Percentiles rank a stretch among this genome's conserved stretches.
Evolutionary conservation across 2,113 vertebrate genomes (phyloP).

Genomic region (Urocynchramus pylzowi): DNA sequence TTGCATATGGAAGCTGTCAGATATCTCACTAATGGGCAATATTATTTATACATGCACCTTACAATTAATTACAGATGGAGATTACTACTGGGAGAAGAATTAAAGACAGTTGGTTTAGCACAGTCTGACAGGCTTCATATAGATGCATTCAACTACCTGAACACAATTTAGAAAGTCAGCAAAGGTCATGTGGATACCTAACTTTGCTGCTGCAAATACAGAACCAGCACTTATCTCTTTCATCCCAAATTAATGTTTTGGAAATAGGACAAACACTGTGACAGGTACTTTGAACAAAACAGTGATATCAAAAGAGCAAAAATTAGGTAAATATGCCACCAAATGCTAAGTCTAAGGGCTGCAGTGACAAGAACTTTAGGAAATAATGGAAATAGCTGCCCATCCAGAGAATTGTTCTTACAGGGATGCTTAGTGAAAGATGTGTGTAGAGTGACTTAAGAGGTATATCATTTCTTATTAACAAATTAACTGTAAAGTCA

Average conservation of each 20-base stretch:
- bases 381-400: not conserved
- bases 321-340: not conserved
- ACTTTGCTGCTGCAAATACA: not conserved
- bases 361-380: not conserved
- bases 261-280: not conserved
- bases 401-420: not conserved
- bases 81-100: not conserved
- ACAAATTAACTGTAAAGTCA: not conserved
- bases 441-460: not conserved
- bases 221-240: not conserved
- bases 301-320: not conserved
- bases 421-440: not conserved
- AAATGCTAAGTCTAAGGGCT: not conserved
- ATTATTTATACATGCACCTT: not conserved
- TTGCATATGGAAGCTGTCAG: not conserved
- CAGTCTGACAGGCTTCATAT: not conserved
- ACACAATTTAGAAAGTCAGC: not conserved
- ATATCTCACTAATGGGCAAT: not conserved
- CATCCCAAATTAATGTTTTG: not conserved
- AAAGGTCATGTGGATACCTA: not conserved
- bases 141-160: not conserved
- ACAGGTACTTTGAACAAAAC: not conserved
- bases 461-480: not conserved
- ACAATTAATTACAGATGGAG: not conserved
- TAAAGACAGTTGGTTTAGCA: not conserved